Conservation (phyloP, 2,113 vertebrate species). For the Pluvianellus socialis region DNA sequence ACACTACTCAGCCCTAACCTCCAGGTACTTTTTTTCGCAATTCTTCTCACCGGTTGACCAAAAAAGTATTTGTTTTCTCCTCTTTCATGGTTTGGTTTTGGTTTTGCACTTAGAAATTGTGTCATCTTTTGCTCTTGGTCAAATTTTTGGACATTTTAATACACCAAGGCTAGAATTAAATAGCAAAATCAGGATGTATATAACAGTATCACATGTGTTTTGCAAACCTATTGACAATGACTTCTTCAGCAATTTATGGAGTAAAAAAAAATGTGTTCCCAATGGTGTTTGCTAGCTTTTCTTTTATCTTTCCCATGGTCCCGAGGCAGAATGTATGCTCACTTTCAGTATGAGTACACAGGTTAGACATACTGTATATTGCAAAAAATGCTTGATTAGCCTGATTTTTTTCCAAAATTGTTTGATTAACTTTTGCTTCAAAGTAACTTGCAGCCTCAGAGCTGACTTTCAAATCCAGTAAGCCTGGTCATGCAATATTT, state of each 20-base stretch:
- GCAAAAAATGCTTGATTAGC: not conserved
- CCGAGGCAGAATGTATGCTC: not conserved
- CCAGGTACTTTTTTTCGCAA: not conserved
- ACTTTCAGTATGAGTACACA: not conserved
- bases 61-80: not conserved
- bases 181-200: not conserved
- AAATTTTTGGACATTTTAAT: not conserved
- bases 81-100: not conserved
- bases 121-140: not conserved
- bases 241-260: not conserved
- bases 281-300: not conserved
- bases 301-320: not conserved
- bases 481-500: not conserved
- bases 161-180: not conserved
- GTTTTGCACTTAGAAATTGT: not conserved
- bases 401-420: not conserved
- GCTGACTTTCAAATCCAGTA: not conserved
- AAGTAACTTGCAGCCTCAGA: not conserved
- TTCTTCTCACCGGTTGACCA: not conserved
- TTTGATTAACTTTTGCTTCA: not conserved
- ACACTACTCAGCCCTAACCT: not conserved
- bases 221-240: not conserved
- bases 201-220: accelerated
- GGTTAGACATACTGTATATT: not conserved
- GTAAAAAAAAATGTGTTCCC: not conserved